Evolutionary conservation across 2,888 invertebrate species (phyloP), one percentile per base, ranked within the genome.

Genomic region (Tyria jacobaeae): DNA sequence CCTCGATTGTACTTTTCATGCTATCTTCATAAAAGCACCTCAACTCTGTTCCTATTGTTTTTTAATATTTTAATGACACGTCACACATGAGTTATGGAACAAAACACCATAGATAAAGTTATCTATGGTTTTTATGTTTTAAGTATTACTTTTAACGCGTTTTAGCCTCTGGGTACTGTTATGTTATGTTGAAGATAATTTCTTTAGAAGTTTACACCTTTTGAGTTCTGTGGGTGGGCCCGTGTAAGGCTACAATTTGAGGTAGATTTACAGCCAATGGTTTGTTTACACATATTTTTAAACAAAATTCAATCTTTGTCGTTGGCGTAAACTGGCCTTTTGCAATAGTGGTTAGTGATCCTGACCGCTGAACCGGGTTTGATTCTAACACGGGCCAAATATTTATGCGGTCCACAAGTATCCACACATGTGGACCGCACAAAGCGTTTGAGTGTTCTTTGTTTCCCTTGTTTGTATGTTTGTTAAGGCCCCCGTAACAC

Each of bases 31-130:
- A 70, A 57, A 60, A 57, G 60, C 71, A 66, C 69, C 60, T 62
- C 66, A 60, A 60, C 48, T 47, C 62, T 58, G 34, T 47, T 37
- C 27, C 64, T 58, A 73, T 77, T 78, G 76, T 76, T 79, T 78
- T 51, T 80, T 68, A 77, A 78, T 74, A 76, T 79, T 80, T 71
- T 79, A 84, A 84, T 83, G 79, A 77, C 74, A 76, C 76, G 76
- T 72, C 76, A 57, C 62, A 49, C 48, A 62, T 77, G 75, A 81
- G 63, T 78, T 75, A 79, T 77, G 70, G 64, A 21, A 44, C 25
- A 56, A 62, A 70, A 64, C 64, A 54, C 68, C 66, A 65, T 72
- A 53, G 64, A 57, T 51, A 25, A 49, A 53, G 47, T 39, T 76
- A 76, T 75, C 75, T 67, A 55, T 55, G 53, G 12, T 62, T 72